phyloP scores from a whole-genome alignment of 2,888 invertebrate species.

The Leucania comma region DNA sequence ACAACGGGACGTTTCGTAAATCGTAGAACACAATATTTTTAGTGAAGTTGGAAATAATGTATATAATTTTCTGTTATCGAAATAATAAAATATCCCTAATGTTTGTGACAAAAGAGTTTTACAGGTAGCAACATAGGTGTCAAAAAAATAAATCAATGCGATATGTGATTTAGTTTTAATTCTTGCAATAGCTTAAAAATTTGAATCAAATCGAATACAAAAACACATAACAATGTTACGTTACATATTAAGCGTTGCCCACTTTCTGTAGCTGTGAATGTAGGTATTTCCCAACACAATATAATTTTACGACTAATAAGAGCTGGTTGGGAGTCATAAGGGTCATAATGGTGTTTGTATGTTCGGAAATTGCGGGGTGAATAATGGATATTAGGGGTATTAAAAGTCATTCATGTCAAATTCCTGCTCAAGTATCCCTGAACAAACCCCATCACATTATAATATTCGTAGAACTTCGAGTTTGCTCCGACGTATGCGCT shows the following conservation, averaged over 20 bases:
- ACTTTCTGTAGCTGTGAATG: conserved; percentile 22
- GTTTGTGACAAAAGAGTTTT: not conserved
- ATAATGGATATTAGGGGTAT: conserved; percentile 24
- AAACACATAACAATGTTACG: not conserved
- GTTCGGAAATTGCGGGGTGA: conserved; percentile 21
- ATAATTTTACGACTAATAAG: conserved; percentile 47
- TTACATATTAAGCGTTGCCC: conserved; percentile 6
- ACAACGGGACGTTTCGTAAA: not conserved
- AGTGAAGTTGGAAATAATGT: conserved; percentile 4
- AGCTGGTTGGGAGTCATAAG: conserved; percentile 24
- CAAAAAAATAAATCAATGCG: not conserved
- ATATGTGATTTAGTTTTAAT: not conserved
- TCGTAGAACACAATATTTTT: conserved; percentile 8
- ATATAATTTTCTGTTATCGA: not conserved
- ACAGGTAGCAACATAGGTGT: not conserved
- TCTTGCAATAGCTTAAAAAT: too few species aligned
- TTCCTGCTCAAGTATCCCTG: not conserved
- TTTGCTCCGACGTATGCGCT: conserved; percentile 7
- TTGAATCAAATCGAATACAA: not conserved
- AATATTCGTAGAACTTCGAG: conserved; percentile 12
- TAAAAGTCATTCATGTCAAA: conserved; percentile 15
- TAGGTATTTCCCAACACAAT: conserved; percentile 22
- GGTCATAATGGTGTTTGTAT: conserved; percentile 30
- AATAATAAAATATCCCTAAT: not conserved
- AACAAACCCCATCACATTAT: conserved; percentile 17